Evolutionary conservation across 2,113 vertebrate species (phyloP), one percentile per base, ranked within the genome.

Genomic region (Equus przewalskii): DNA sequence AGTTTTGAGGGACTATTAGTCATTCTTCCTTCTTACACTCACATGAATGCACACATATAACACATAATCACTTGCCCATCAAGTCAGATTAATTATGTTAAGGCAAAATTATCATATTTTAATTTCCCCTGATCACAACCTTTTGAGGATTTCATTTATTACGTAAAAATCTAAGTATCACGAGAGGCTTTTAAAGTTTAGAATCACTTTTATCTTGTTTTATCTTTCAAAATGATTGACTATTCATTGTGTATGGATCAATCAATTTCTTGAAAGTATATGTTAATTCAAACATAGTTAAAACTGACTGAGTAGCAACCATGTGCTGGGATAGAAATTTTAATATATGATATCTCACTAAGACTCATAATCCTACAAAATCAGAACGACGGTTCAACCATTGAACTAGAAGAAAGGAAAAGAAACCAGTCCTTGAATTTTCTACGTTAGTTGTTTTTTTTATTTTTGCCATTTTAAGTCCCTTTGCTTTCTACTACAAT

Each of bases 191-290:
- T 73, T 3, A 69, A 67, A 26, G 7, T 79, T 93, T 76, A 93
- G 30, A 36, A 2, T 94, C 69, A 79, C 9, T 60, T 78, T 91
- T 64, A 30, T 70, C 72, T 70, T 62, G 24, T 24, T 73, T 72
- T 88, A 24, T 22, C 28, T 90, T 83, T 86, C 30, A 75, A 86
- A 94, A 79, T 90, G 69, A 62, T 33, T 88, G 4, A 54, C 73
- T 10, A 21, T 51, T 85, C 10, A 85, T 3, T 26, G 11, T 51
- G 1, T 73, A 22, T 83, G 2, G 5, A 19, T 60, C 75, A 94
- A 62, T 60, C 6, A 41, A 5, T 79, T 62, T 70, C 9, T 73
- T 80, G 3, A 84, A 91, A 65, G 0, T 64, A 85, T 64, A 28
- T 60, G 2, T 72, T 51, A 95, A 87, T 93, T 79, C 19, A 92